A percentile compares a stretch with the other conserved stretches of the same genome.
Evolutionary conservation across 2,888 invertebrate genomes (phyloP).

Genomic region (Drosophila borealis): DNA sequence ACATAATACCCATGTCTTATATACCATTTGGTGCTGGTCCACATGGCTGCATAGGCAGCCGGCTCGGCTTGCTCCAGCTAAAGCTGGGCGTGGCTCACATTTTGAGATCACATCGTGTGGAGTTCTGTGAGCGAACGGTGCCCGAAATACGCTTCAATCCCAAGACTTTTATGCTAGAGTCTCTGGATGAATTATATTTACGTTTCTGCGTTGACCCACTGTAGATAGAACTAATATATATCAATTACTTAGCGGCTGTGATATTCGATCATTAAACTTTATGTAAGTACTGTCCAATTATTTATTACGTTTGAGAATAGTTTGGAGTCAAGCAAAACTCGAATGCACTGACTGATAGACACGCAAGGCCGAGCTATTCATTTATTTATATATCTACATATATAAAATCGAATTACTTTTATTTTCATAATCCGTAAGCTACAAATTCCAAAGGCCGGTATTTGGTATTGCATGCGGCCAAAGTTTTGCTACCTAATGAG

Average conservation of each 20-base stretch:
- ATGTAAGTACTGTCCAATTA: conserved; percentile 15
- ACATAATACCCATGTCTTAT: conserved; percentile 75
- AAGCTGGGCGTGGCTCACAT: conserved; percentile 81
- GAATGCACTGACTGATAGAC: conserved; percentile 12
- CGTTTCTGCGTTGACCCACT: conserved; percentile 55
- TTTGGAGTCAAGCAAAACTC: conserved; percentile 14
- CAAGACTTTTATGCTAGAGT: conserved; percentile 80
- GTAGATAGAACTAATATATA: conserved; percentile 13
- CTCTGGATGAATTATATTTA: conserved; percentile 75
- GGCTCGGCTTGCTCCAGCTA: conserved; percentile 80
- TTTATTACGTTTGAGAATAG: neutral
- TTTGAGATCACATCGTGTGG: conserved; percentile 66
- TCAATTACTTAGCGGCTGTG: conserved; percentile 27
- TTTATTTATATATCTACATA: neutral
- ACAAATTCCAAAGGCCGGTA: neutral
- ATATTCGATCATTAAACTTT: conserved; percentile 25
- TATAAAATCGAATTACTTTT: neutral
- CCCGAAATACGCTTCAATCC: conserved; percentile 77
- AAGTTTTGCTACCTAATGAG: neutral
- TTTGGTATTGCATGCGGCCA: conserved; percentile 1
- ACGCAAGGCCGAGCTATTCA: conserved; percentile 24
- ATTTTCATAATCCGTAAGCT: neutral
- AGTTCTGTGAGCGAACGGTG: conserved; percentile 65
- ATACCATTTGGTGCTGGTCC: conserved; percentile 83
- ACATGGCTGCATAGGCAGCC: conserved; percentile 83